A percentile compares a stretch with the other conserved stretches of the same genome.
phyloP scores from a whole-genome alignment of 2,113 vertebrate genomes.

The Panthera uncia region DNA sequence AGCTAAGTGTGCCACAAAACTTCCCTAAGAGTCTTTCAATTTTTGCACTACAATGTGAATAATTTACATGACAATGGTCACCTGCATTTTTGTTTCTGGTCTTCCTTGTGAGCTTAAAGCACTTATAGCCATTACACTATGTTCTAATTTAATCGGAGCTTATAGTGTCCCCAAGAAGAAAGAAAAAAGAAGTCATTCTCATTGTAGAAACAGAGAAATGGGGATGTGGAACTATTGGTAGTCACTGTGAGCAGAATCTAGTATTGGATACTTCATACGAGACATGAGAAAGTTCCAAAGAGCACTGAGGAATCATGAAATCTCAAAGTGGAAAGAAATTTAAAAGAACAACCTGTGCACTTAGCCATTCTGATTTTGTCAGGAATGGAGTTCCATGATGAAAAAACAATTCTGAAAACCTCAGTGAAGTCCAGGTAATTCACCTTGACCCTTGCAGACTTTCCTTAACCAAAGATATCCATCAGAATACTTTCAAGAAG shows the following conservation, averaged over 20 bases:
- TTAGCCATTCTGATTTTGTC: background rate
- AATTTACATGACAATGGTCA: conserved; percentile 11
- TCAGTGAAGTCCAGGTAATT: background rate
- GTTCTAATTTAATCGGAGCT: background rate
- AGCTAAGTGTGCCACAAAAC: conserved; percentile 89
- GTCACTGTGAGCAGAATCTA: background rate
- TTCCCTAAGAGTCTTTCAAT: conserved; percentile 59
- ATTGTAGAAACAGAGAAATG: conserved; percentile 35
- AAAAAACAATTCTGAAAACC: conserved; percentile 15
- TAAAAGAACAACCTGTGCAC: background rate
- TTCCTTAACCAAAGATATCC: conserved; percentile 21
- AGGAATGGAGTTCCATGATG: background rate
- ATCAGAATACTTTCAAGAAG: conserved; percentile 5
- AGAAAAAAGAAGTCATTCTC: conserved; percentile 14
- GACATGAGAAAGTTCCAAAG: background rate
- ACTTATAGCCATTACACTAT: conserved; percentile 29
- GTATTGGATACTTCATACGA: background rate
- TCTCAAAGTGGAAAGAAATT: conserved; percentile 19
- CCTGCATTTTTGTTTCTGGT: conserved; percentile 20
- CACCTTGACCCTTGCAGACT: background rate
- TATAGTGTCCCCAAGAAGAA: background rate
- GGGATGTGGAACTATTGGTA: background rate
- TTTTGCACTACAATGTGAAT: background rate
- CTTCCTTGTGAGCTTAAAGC: conserved; percentile 17
- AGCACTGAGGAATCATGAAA: conserved; percentile 2